phyloP scores from a whole-genome alignment of 2,797 vertebrate species.

The Sphenodon punctatus region DNA sequence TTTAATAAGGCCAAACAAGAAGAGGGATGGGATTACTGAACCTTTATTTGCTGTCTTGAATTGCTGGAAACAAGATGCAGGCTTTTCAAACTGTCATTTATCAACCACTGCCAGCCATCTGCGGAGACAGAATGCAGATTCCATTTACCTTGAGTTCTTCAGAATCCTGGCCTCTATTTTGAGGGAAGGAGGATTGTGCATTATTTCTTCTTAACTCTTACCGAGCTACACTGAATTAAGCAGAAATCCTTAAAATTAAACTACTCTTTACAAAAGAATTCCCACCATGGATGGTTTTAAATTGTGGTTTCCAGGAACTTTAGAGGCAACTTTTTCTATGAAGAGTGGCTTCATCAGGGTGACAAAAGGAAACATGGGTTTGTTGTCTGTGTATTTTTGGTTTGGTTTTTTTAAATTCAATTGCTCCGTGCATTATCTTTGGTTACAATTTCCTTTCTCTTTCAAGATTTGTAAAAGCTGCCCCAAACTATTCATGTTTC shows the following conservation, averaged over 20 bases:
- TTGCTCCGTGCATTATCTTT: too few species aligned
- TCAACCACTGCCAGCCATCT: slow-evolving; percentile 91
- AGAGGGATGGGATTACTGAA: slow-evolving; percentile 32
- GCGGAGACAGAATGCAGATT: not conserved
- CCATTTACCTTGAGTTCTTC: not conserved
- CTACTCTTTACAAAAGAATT: not conserved
- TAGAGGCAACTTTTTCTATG: not conserved
- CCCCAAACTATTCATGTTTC: not conserved
- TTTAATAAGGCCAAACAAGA: not conserved
- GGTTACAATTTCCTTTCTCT: not conserved
- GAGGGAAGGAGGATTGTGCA: too few species aligned
- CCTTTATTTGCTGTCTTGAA: slow-evolving; percentile 82
- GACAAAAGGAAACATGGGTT: not conserved
- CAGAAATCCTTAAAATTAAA: not conserved
- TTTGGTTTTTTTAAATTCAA: too few species aligned
- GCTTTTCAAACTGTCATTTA: slow-evolving; percentile 87
- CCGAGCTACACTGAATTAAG: not conserved
- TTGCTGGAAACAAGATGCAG: slow-evolving; percentile 81
- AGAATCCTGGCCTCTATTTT: not conserved
- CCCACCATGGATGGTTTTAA: not conserved
- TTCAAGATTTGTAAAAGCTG: not conserved
- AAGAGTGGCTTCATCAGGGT: not conserved
- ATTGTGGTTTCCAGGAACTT: not conserved
- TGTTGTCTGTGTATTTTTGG: too few species aligned
- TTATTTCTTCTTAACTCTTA: too few species aligned